These are phyloP conservation scores for Coregonus suidteri DNA, from an alignment of 2,797 vertebrate genomes.

Conservation along the genomic window DNA sequence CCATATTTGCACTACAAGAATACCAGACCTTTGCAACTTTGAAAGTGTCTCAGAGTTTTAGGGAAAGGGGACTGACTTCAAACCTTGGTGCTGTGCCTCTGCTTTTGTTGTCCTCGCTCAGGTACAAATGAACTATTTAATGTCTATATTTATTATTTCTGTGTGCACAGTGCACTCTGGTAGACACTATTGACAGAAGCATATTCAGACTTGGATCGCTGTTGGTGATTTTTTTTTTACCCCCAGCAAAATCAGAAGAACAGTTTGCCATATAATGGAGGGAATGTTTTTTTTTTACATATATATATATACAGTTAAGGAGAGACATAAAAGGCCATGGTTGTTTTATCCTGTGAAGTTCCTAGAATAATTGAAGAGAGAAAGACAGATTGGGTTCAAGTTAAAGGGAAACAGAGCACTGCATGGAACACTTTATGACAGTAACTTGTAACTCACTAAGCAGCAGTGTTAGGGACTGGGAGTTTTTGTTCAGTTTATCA, in stretches of 20 bases:
- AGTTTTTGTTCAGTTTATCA: not conserved
- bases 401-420: not conserved
- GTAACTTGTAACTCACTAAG: constrained; percentile 25
- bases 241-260: too few relatives aligned
- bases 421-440: constrained; percentile 28
- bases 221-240: too few relatives aligned
- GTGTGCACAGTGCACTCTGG: constrained; percentile 39
- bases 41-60: constrained; percentile 59
- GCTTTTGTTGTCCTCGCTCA: constrained; percentile 85
- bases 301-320: constrained; percentile 12
- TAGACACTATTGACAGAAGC: constrained; percentile 62
- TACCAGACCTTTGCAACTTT: constrained; percentile 49
- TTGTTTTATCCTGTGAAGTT: not conserved
- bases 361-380: not conserved
- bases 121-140: constrained; percentile 97
- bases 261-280: constrained; percentile 24
- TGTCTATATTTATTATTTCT: constrained; percentile 76
- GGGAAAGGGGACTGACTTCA: constrained; percentile 71
- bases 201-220: constrained; percentile 24
- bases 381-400: not conserved
- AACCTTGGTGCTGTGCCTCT: constrained; percentile 81
- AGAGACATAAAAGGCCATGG: not conserved
- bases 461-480: constrained; percentile 7
- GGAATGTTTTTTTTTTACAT: constrained; percentile 34
- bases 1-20: constrained; percentile 89